Percentiles rank a stretch among this genome's conserved stretches.
These are phyloP conservation scores for Menidia beryllina DNA, from an alignment of 2,113 vertebrate genomes.

Conservation along the genomic window DNA sequence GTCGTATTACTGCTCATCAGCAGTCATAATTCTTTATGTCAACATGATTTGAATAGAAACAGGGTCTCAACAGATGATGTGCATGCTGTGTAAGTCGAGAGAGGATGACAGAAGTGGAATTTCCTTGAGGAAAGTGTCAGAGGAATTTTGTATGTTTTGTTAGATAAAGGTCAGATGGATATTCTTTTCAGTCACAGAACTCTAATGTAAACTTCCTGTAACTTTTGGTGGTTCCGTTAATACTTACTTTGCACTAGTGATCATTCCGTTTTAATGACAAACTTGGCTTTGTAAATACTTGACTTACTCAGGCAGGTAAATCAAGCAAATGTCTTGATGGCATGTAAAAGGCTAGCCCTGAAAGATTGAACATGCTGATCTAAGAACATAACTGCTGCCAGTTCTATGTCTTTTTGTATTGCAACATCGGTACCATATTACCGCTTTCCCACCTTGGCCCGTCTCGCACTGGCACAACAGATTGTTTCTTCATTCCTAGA, in stretches of 20 bases:
- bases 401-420: constrained; percentile 23
- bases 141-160: constrained; percentile 50
- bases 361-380: constrained; percentile 16
- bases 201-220: constrained; percentile 49
- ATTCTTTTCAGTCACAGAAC: constrained; percentile 59
- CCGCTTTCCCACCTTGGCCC: constrained; percentile 5
- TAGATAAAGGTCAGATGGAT: constrained; percentile 24
- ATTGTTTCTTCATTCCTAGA: constrained; percentile 27
- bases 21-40: neutral
- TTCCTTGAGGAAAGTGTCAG: constrained; percentile 10
- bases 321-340: neutral
- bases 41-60: constrained; percentile 6
- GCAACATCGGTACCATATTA: constrained; percentile 9
- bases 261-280: constrained; percentile 48
- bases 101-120: constrained; percentile 11
- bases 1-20: constrained; percentile 15
- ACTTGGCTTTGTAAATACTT: constrained; percentile 20
- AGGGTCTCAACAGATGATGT: constrained; percentile 17
- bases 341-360: constrained; percentile 18
- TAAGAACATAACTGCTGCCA: constrained; percentile 26
- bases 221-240: constrained; percentile 50
- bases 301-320: constrained; percentile 36
- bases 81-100: constrained; percentile 5
- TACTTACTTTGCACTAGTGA: constrained; percentile 71
- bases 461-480: constrained; percentile 40